Evolutionary conservation across 2,113 vertebrate genomes (phyloP), one percentile per base, ranked within the genome.

Genomic region (Sterrhoptilus dennistouni): DNA sequence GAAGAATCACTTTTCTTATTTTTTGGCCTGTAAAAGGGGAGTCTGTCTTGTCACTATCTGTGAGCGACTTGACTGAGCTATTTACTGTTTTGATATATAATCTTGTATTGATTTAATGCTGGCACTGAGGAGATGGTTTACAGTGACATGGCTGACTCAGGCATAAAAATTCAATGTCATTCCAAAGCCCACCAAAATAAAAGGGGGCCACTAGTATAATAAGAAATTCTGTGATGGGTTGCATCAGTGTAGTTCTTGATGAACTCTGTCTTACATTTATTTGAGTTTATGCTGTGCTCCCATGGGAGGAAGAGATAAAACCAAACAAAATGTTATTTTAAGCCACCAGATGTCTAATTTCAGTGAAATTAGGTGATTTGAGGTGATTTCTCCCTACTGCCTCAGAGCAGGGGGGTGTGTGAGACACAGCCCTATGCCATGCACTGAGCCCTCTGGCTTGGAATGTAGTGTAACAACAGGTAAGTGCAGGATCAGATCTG

Each of bases 401-500:
- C 42, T 66, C 27, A 23, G 44, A 71, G 57, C n/a, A 52, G 36
- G 27, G 31, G 14, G 6, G 19, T 1, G 2, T 27, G n/a, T 17
- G 42, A 11, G 28, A 27, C 18, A 35, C 47, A 82, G 27, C 56
- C 36, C 20, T 0, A 5, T 36, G 66, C 54, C 16, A 9, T 7
- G 21, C 15, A 42, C 33, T 0, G 21, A 53, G 45, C 17, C 82
- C 76, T 87, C 69, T 2, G 24, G 28, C 54, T 35, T 29, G 45
- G 33, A 35, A 31, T 0, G 0, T 11, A 52, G 27, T 5, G 5
- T 45, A 44, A 72, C 47, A 42, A 5, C 33, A 79, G 14, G 45
- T 8, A 28, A 65, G 42, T 0, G 1, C 38, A 42, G 38, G 29
- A 36, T 23, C 42, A 77, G 56, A 35, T 19, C 63, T 56, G 53